A percentile compares a stretch with the other conserved stretches of the same genome.
Evolutionary conservation across 2,797 vertebrate genomes (phyloP).

Genomic region (Hyperoplus immaculatus): DNA sequence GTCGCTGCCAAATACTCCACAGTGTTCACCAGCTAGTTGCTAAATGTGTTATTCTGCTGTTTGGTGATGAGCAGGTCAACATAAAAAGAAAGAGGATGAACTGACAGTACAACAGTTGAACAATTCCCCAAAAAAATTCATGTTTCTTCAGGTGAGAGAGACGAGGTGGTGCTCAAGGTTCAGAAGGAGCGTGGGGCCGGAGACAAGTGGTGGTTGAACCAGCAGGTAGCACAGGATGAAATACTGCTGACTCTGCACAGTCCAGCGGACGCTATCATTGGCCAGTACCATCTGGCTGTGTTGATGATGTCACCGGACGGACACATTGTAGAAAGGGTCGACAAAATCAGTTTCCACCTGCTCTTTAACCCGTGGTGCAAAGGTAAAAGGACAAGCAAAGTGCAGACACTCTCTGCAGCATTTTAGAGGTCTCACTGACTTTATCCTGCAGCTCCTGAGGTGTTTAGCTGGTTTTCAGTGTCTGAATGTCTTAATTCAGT

Average conservation of each 20-base stretch:
- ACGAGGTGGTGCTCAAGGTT: slow-evolving; percentile 75
- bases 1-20: no score
- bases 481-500: neutral
- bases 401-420: neutral
- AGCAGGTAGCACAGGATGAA: slow-evolving; percentile 73
- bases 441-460: neutral
- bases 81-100: no score
- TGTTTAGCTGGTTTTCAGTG: neutral
- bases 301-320: slow-evolving; percentile 73
- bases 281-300: slow-evolving; percentile 75
- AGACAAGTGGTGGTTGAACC: slow-evolving; percentile 82
- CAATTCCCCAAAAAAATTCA: neutral
- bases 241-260: slow-evolving; percentile 82
- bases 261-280: slow-evolving; percentile 80
- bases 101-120: neutral
- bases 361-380: slow-evolving; percentile 88
- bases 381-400: slow-evolving; percentile 65
- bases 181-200: slow-evolving; percentile 41
- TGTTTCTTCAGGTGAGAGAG: slow-evolving; percentile 69
- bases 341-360: slow-evolving; percentile 73
- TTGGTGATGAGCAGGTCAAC: no score
- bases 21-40: no score
- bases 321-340: slow-evolving; percentile 59
- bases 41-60: no score
- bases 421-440: neutral